Conservation (phyloP, 2,797 vertebrate genomes). For the Ctenopoma multispine region DNA sequence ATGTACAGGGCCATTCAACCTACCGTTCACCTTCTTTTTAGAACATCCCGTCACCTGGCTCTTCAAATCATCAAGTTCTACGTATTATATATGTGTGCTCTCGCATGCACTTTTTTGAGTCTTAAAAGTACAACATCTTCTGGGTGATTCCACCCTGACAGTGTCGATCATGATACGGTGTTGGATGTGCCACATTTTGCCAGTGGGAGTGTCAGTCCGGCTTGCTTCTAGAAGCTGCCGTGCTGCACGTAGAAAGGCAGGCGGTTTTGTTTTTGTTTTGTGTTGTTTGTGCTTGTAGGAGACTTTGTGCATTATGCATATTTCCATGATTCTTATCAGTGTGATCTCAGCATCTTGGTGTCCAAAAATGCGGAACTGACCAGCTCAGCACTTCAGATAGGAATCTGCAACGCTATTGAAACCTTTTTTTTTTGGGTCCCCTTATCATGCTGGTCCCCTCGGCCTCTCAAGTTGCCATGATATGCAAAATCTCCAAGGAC, state of each 20-base stretch:
- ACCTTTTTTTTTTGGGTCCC: slow-evolving; percentile 4
- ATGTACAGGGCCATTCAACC: too few species aligned
- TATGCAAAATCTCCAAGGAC: slow-evolving; percentile 52
- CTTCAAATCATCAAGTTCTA: too few species aligned
- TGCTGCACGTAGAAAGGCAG: slow-evolving; percentile 9
- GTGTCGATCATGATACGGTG: slow-evolving; percentile 56
- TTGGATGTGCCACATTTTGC: slow-evolving; percentile 56
- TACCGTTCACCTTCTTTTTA: too few species aligned
- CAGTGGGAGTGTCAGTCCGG: slow-evolving; percentile 54
- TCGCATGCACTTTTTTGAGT: too few species aligned
- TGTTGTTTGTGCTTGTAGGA: slow-evolving; percentile 2
- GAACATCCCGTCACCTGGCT: too few species aligned
- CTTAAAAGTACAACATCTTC: slow-evolving; percentile 52
- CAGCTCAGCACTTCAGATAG: slow-evolving; percentile 72
- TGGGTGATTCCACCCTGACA: slow-evolving; percentile 59
- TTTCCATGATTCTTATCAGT: slow-evolving; percentile 53
- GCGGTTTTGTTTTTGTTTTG: neutral
- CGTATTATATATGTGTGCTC: too few species aligned
- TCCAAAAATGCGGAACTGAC: slow-evolving; percentile 54
- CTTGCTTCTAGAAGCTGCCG: slow-evolving; percentile 45
- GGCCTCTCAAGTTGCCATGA: slow-evolving; percentile 41
- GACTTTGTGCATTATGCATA: slow-evolving; percentile 17
- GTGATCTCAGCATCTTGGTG: slow-evolving; percentile 48
- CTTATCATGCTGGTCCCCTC: slow-evolving; percentile 53
- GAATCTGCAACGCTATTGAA: slow-evolving; percentile 72